Base-by-base conservation (phyloP, 2,888 invertebrate genomes). In the Epirrhoe tristata region DNA sequence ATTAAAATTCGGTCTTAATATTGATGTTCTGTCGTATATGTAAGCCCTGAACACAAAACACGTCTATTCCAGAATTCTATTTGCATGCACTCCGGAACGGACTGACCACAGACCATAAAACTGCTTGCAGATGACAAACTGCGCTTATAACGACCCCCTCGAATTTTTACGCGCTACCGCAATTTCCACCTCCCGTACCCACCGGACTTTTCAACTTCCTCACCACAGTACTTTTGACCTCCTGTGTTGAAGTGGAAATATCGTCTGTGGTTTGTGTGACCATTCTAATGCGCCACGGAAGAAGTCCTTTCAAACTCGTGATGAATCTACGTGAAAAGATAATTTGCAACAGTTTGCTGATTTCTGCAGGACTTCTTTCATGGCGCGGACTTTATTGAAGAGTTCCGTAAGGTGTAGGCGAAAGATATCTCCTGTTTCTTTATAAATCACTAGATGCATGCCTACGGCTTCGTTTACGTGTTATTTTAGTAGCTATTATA, bases 61-160 rank as follows among this genome's bases (percentile, higher is more conserved):
- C 50, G 50, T 62, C 48, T 67, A 70, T 72, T 73, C 69, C 76
- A 72, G 68, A 70, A 59, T 43, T 48, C 10, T 78, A 80, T 80
- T 76, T 77, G 71, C 77, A 79, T 79, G 73, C 64, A 43, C 64
- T 67, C 73, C 70, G 63, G 72, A 72, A 76, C 69, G 74, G 77
- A 67, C 24, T 73, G 69, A 86, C 88, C 86, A 77, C 79, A 75
- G 74, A 75, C 81, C 79, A 87, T 89, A 88, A 89, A 86, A 83
- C 80, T 80, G 84, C 78, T 83, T 78, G 77, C 77, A 79, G 81
- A 89, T 90, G 90, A 90, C 84, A 87, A 84, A 90, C 81, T 81
- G 79, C 83, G 55, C 77, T 78, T 79, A 81, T 88, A 87, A 86
- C 86, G 82, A 74, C 77, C 76, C 78, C 82, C 80, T 76, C 77